Evolutionary conservation across 2,113 vertebrate genomes (phyloP), one percentile per base, ranked within the genome.

Genomic region (Pipra filicauda): DNA sequence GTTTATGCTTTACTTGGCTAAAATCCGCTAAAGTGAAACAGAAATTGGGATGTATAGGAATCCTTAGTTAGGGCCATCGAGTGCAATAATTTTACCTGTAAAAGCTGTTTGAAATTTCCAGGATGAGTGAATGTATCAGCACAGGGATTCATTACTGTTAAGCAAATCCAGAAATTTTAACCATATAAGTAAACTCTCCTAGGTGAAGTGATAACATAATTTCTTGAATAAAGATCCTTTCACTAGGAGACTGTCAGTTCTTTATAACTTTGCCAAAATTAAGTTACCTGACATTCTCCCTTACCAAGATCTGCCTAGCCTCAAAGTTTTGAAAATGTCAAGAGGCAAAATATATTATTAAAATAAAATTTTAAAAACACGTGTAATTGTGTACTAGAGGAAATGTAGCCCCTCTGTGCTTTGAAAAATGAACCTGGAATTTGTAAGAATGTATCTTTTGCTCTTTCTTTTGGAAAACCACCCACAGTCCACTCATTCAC

Each of bases 1-100:
- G 41, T 97, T 93, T 93, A 61, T 8, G 24, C 59, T 90, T 95
- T 81, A 66, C 52, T 83, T 89, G 78, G 85, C 71, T 69, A 49
- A 90, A 86, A 27, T 85, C 77, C 55, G 67, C 33, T 44, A 26
- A 87, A 96, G 70, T 67, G 57, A 93, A 93, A 69, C 28, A 86
- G 58, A 93, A 88, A 77, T 88, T 33, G 62, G 51, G 19, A 20
- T 66, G 8, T 73, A 76, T 51, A 35, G 37, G 20, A 86, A 70
- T 87, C 30, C 61, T 59, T 54, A 81, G 44, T 69, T 62, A 77
- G 12, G 24, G 39, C 35, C 37, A 80, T 12, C 3, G 43, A 90
- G 33, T 80, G 52, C 65, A 84, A 19, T 52, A 88, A 55, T 92
- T 93, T 84, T 90, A 27, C 24, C 43, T 65, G 6, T 61, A 65